Conservation (phyloP, 2,113 vertebrate species). For the Pampusana beccarii region DNA sequence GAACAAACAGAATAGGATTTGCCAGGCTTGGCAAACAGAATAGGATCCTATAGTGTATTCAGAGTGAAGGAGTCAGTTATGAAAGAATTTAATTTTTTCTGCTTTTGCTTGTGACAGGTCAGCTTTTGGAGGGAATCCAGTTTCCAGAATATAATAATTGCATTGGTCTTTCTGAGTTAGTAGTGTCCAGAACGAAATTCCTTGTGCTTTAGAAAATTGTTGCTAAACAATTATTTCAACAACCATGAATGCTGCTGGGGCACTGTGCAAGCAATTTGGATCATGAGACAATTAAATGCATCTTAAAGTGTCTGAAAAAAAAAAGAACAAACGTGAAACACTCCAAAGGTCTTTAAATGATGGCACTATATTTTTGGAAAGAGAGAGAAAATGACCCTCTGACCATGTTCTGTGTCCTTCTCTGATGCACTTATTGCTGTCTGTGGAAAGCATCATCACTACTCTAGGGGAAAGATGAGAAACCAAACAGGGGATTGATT, state of each 20-base stretch:
- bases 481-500: neutral
- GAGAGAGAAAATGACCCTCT: neutral
- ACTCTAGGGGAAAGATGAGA: neutral
- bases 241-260: neutral
- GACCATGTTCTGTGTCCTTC: neutral
- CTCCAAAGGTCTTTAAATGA: neutral
- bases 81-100: neutral
- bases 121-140: neutral
- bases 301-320: neutral
- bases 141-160: neutral
- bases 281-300: neutral
- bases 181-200: neutral
- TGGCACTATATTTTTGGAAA: neutral
- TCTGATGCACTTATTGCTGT: neutral
- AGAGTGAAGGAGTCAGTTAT: neutral
- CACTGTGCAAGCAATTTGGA: neutral
- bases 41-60: neutral
- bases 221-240: neutral
- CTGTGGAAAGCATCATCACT: neutral
- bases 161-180: neutral
- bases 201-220: neutral
- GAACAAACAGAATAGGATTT: neutral
- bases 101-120: neutral
- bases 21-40: neutral
- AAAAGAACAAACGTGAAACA: accelerated